Evolutionary conservation across 2,113 vertebrate genomes (phyloP).

Genomic region (Pimephales promelas): DNA sequence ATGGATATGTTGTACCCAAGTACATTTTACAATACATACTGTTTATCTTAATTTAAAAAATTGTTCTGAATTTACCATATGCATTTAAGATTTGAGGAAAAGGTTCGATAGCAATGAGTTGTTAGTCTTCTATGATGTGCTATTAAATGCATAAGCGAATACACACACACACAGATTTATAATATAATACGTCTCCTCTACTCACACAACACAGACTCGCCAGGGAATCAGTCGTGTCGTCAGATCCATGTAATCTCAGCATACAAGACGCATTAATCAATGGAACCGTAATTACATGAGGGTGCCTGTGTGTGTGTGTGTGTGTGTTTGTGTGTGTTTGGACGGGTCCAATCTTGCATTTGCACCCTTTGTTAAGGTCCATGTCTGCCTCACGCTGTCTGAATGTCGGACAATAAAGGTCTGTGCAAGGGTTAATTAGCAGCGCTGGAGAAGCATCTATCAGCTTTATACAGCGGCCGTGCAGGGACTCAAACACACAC

Average conservation of each 20-base stretch:
- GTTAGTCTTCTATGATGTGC: not conserved
- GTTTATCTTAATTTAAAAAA: not conserved
- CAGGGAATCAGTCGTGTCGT: not conserved
- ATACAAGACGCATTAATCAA: conserved; percentile 20
- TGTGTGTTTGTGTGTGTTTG: conserved; percentile 13
- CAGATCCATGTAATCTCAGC: not conserved
- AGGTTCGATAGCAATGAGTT: not conserved
- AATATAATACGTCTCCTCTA: not conserved
- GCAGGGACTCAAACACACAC: conserved; percentile 37
- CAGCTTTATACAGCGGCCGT: conserved; percentile 63
- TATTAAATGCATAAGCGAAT: not conserved
- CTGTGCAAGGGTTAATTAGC: conserved; percentile 71
- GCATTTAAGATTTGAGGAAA: not conserved
- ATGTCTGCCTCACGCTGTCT: conserved; percentile 23
- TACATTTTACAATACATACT: not conserved
- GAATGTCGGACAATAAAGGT: conserved; percentile 44
- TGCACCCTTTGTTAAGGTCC: conserved; percentile 14
- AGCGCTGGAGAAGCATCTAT: conserved; percentile 70
- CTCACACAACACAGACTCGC: not conserved
- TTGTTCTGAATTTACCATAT: not conserved
- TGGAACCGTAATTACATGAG: conserved; percentile 14
- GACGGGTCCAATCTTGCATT: not conserved
- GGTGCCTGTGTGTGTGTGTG: not conserved
- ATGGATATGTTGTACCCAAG: not conserved
- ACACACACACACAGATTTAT: not conserved